Evolutionary conservation across 2,888 invertebrate genomes (phyloP).

Genomic region (Liopterus haemorrhoidalis): DNA sequence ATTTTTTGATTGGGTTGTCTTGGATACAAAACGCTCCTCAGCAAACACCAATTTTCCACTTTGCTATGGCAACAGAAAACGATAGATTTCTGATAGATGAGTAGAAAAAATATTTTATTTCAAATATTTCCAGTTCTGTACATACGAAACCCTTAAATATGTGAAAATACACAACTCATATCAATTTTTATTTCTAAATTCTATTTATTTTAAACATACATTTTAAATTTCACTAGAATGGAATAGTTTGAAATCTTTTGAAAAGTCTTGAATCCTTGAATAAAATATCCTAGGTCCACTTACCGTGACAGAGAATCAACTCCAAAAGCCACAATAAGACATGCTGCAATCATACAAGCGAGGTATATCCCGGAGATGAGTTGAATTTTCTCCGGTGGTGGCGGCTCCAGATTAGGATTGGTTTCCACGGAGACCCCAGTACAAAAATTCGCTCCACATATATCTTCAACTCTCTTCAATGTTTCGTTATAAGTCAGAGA

Average conservation of each 20-base stretch:
- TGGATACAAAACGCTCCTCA: too few species aligned
- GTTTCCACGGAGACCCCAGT: conserved; percentile 51
- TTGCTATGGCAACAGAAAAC: too few species aligned
- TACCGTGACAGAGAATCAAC: conserved; percentile 77
- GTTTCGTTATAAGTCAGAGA: too few species aligned
- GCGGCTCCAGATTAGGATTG: conserved; percentile 66
- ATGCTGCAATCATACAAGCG: conserved; percentile 70
- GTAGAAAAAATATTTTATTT: too few species aligned
- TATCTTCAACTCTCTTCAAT: conserved; percentile 48
- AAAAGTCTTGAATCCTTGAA: not conserved
- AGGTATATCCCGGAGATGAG: conserved; percentile 76
- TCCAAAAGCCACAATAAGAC: conserved; percentile 66
- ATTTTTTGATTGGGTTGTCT: too few species aligned
- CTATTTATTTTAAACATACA: too few species aligned
- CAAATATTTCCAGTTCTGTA: too few species aligned
- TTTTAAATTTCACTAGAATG: too few species aligned
- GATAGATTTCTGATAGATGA: too few species aligned
- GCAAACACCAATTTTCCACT: too few species aligned
- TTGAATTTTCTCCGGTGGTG: conserved; percentile 67
- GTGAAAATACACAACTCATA: too few species aligned
- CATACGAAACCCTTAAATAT: too few species aligned
- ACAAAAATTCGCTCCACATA: conserved; percentile 73
- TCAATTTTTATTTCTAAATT: not conserved
- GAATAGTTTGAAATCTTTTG: not conserved
- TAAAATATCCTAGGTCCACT: conserved; percentile 26